Evolutionary conservation across 2,797 vertebrate species (phyloP), one percentile per base, ranked within the genome.

Genomic region (Neosalanx taihuensis): DNA sequence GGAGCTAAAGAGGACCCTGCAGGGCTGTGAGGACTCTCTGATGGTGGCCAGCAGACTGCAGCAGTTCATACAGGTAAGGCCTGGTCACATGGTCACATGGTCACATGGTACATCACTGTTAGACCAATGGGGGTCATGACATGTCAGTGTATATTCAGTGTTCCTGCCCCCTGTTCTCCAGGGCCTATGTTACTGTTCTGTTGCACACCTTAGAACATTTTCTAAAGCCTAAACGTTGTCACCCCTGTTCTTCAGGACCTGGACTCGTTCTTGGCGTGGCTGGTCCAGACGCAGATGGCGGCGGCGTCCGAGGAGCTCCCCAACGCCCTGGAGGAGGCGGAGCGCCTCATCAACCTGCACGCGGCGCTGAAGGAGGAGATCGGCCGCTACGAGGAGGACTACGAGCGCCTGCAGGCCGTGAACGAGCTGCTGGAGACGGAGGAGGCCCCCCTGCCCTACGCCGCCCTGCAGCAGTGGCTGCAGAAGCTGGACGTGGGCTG

Each of bases 361-460:
- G 94, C 88, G 0, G 92, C 95, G 0, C 94, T 98, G 15, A 98
- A 98, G 76, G 96, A 98, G 84, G 97, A 99, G 85, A 96, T 99
- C 6, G 93, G 92, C 12, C 93, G 90, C 41, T 94, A 94, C 0
- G 94, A 96, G 75, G 96, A 97, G 78, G 96, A 98, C 86, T 98
- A 96, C 4, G 90, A 93, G 80, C 94, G 91, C 12, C 92, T 99
- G 26, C 96, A 97, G 84, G 94, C 95, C 0, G 95, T 96, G 87
- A 96, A 94, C 0, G 96, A 98, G 79, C 87, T 97, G 75, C 85
- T 96, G 82, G 94, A 94, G 18, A 37, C 92, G 0, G 97, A 98
- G 64, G 96, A 97, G 74, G 86, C 92, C 0, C 96, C 96, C 15
- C 85, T 95, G 1, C 94, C 96, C 0, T 92, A 89, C 67, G 88